A percentile compares a stretch with the other conserved stretches of the same genome.
These are phyloP conservation scores for Cetonia aurata DNA, from an alignment of 2,888 invertebrate genomes.

Conservation along the genomic window DNA sequence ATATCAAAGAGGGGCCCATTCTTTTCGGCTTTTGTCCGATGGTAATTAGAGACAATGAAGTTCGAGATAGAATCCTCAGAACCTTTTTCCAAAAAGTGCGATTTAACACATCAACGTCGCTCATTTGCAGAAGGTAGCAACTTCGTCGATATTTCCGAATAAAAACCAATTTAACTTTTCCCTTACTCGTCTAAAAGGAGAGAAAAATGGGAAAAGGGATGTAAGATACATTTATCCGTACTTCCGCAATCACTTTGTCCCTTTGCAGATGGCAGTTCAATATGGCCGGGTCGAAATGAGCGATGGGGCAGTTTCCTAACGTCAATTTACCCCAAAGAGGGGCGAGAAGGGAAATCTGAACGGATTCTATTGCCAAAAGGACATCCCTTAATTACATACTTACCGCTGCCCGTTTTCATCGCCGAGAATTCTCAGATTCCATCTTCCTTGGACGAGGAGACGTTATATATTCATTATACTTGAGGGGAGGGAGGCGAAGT, in stretches of 20 bases:
- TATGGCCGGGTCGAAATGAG: constrained; percentile 1
- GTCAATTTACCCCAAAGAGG: constrained; percentile 5
- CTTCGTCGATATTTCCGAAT: constrained; percentile 8
- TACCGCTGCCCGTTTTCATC: constrained; percentile 1
- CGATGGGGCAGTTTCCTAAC: constrained; percentile 20
- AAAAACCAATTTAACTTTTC: constrained; percentile 40
- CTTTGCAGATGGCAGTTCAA: constrained; percentile 22
- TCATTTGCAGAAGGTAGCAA: background rate
- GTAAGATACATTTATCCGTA: constrained; percentile 19
- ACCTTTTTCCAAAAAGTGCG: constrained; percentile 3
- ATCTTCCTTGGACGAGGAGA: background rate
- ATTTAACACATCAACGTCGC: constrained; percentile 11
- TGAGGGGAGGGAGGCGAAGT: background rate
- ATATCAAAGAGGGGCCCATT: no score
- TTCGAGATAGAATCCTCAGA: no score
- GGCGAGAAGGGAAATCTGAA: constrained; percentile 19
- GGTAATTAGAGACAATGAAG: no score
- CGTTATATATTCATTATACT: constrained; percentile 22
- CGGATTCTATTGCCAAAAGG: constrained; percentile 28
- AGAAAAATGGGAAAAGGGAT: background rate
- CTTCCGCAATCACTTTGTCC: constrained; percentile 23
- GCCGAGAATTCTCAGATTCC: no score
- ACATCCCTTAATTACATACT: constrained; percentile 31
- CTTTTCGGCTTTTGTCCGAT: no score
- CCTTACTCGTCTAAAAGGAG: constrained; percentile 1